Conservation (phyloP, 2,113 vertebrate genomes). For the Engystomops pustulosus region DNA sequence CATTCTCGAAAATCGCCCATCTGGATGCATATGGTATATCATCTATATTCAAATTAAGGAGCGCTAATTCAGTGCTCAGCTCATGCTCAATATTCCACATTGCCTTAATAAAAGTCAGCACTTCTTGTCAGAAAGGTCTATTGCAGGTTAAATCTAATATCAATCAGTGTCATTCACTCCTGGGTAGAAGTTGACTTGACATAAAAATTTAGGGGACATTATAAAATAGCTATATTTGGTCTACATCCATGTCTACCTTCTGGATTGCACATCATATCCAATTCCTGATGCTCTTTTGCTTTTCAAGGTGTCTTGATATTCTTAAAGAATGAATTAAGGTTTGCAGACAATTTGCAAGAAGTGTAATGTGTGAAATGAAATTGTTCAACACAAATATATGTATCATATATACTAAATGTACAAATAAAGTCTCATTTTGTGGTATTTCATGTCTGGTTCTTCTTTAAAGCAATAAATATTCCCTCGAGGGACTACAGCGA, state of each 20-base stretch:
- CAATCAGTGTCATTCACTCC: neutral
- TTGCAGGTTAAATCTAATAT: neutral
- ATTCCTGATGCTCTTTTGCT: neutral
- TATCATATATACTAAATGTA: neutral
- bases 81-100: too few species aligned
- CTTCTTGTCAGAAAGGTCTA: too few species aligned
- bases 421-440: slow-evolving; percentile 17
- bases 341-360: neutral
- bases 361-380: neutral
- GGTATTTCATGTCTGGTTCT: neutral
- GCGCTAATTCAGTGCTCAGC: too few species aligned
- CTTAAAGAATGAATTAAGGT: neutral
- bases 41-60: too few species aligned
- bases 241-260: too few species aligned
- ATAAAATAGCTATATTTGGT: too few species aligned
- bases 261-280: neutral
- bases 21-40: too few species aligned
- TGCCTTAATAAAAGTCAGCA: too few species aligned
- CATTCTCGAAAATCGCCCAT: too few species aligned
- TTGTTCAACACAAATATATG: neutral
- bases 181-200: neutral
- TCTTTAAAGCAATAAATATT: neutral
- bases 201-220: too few species aligned
- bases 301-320: neutral
- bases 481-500: too few species aligned